These are phyloP conservation scores for Oligia strigilis DNA, from an alignment of 2,888 invertebrate genomes.

Conservation along the genomic window DNA sequence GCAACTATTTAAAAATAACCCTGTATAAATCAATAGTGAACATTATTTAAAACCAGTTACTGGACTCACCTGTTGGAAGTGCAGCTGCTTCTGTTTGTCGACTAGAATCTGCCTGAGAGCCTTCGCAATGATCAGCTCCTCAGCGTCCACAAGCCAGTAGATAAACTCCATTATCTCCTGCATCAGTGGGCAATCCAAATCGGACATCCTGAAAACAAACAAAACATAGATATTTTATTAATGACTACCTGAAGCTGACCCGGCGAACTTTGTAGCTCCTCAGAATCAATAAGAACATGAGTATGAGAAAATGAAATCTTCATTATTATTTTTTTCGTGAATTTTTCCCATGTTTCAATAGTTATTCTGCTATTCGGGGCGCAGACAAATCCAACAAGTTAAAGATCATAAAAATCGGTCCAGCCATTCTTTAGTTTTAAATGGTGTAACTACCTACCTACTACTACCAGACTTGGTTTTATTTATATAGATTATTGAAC, in stretches of 20 bases:
- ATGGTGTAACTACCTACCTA: too few relatives aligned
- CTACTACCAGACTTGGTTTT: too few relatives aligned
- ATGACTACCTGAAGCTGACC: not conserved
- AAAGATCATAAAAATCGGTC: too few relatives aligned
- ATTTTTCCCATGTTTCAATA: too few relatives aligned
- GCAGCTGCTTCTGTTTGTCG: slow-evolving; percentile 94
- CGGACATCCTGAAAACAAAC: slow-evolving; percentile 92
- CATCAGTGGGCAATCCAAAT: slow-evolving; percentile 95
- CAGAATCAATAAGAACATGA: too few relatives aligned
- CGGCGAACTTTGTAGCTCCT: too few relatives aligned
- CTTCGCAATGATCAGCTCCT: slow-evolving; percentile 97
- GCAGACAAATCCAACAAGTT: too few relatives aligned
- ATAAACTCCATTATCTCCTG: slow-evolving; percentile 97
- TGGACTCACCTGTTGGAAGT: slow-evolving; percentile 86
- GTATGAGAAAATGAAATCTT: too few relatives aligned
- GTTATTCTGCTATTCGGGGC: too few relatives aligned
- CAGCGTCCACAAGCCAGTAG: slow-evolving; percentile 97
- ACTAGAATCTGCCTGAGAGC: slow-evolving; percentile 97
- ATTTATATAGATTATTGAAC: not conserved
- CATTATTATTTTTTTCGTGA: too few relatives aligned
- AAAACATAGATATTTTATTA: not conserved
- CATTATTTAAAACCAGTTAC: not conserved
- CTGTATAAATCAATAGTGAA: not conserved
- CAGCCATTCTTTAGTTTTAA: too few relatives aligned
- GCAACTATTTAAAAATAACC: not conserved